These are phyloP conservation scores for Helicolenus hilgendorfi DNA, from an alignment of 2,797 vertebrate species.

Conservation along the genomic window DNA sequence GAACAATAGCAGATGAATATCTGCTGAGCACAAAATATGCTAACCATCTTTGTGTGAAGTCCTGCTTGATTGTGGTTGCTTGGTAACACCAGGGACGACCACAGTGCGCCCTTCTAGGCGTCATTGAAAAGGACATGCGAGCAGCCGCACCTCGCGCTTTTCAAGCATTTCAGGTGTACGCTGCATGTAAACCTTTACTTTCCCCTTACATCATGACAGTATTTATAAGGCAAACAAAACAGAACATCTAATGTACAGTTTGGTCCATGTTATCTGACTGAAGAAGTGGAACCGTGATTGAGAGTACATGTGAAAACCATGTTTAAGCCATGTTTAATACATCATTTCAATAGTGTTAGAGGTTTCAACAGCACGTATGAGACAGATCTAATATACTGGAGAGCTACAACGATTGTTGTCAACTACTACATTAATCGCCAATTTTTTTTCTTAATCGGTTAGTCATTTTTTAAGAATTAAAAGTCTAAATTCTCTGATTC, in stretches of 20 bases:
- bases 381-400: not conserved
- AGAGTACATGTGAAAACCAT: not conserved
- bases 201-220: not conserved
- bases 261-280: not conserved
- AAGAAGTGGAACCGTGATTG: not conserved
- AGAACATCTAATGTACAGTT: not conserved
- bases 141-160: not conserved
- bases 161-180: not conserved
- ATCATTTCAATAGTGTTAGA: not conserved
- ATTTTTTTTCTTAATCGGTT: too few species aligned
- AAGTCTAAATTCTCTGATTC: too few species aligned
- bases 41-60: conserved; percentile 40
- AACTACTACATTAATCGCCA: too few species aligned
- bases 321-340: too few species aligned
- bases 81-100: conserved; percentile 57
- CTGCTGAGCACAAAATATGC: conserved; percentile 32
- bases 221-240: not conserved
- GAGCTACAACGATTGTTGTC: too few species aligned
- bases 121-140: not conserved
- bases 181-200: not conserved
- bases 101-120: conserved; percentile 23
- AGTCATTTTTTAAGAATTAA: too few species aligned
- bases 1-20: conserved; percentile 30
- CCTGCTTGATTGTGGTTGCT: conserved; percentile 63
- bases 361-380: conserved; percentile 1